A percentile compares a stretch with the other conserved stretches of the same genome.
Evolutionary conservation across 2,113 vertebrate species (phyloP).

Genomic region (Corydoras maculifer): DNA sequence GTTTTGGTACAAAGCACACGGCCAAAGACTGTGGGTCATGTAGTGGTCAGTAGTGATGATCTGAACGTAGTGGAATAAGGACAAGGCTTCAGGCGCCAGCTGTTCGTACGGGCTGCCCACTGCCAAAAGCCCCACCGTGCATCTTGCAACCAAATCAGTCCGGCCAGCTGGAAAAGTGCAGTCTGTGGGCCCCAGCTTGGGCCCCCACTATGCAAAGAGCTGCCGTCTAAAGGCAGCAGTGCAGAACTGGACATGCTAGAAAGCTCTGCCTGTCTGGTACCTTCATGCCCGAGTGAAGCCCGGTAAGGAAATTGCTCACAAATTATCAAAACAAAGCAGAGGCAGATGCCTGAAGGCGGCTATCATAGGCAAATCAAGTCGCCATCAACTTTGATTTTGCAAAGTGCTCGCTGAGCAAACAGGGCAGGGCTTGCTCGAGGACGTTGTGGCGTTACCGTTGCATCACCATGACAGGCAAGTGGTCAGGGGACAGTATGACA

Average conservation of each 20-base stretch:
- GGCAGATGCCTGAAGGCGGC: conserved; percentile 4
- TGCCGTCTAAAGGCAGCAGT: conserved; percentile 33
- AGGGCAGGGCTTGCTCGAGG: conserved; percentile 14
- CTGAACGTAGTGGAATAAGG: conserved; percentile 39
- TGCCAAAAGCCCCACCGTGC: conserved; percentile 34
- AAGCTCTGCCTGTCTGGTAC: conserved; percentile 32
- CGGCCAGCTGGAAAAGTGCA: conserved; percentile 43
- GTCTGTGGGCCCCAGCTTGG: conserved; percentile 45
- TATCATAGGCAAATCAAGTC: conserved; percentile 31
- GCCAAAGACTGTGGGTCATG: conserved; percentile 22
- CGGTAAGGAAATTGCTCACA: conserved; percentile 41
- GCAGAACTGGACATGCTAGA: conserved; percentile 37
- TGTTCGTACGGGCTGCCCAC: conserved; percentile 36
- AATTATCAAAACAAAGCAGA: conserved; percentile 46
- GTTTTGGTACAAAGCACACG: conserved; percentile 3
- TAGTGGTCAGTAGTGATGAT: conserved; percentile 24
- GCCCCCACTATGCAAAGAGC: conserved; percentile 40
- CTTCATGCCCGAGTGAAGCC: conserved; percentile 37
- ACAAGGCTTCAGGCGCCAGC: conserved; percentile 41
- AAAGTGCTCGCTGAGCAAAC: conserved; percentile 9
- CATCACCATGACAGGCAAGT: conserved; percentile 26
- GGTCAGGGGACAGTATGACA: background rate
- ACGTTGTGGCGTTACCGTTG: conserved; percentile 25
- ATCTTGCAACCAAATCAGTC: conserved; percentile 41
- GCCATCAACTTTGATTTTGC: conserved; percentile 11